Conservation (phyloP, 1,140 invertebrate genomes). For the Pseudomyrmex pallidus region DNA sequence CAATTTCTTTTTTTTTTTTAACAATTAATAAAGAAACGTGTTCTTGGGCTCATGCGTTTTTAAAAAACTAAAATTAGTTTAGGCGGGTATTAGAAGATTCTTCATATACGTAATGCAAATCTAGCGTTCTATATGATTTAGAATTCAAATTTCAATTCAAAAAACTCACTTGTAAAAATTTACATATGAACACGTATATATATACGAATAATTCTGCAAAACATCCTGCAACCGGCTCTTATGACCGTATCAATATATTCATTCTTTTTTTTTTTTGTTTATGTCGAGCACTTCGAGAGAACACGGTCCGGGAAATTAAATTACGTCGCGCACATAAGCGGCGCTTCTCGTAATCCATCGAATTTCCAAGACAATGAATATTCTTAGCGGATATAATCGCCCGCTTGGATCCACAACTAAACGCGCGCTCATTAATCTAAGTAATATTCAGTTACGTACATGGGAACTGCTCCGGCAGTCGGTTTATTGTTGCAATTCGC, state of each 20-base stretch:
- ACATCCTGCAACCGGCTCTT: no score
- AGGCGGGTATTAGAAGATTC: no score
- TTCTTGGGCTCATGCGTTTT: no score
- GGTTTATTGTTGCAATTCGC: background rate
- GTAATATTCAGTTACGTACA: background rate
- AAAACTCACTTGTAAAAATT: no score
- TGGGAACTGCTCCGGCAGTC: background rate
- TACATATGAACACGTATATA: no score
- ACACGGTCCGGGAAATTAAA: background rate
- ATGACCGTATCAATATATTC: no score
- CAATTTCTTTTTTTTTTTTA: background rate
- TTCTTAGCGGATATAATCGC: background rate
- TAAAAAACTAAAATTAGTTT: no score
- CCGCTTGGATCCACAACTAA: background rate
- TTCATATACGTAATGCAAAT: no score
- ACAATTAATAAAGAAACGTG: no score
- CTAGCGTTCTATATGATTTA: no score
- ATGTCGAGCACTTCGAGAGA: background rate
- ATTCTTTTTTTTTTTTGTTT: background rate
- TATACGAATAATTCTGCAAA: no score
- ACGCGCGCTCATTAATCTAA: constrained; percentile 21
- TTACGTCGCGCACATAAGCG: background rate
- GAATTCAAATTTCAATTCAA: no score
- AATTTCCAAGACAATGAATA: background rate
- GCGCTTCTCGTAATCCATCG: background rate